Evolutionary conservation across 2,888 invertebrate genomes (phyloP).

Genomic region (Macrosiphum euphorbiae): DNA sequence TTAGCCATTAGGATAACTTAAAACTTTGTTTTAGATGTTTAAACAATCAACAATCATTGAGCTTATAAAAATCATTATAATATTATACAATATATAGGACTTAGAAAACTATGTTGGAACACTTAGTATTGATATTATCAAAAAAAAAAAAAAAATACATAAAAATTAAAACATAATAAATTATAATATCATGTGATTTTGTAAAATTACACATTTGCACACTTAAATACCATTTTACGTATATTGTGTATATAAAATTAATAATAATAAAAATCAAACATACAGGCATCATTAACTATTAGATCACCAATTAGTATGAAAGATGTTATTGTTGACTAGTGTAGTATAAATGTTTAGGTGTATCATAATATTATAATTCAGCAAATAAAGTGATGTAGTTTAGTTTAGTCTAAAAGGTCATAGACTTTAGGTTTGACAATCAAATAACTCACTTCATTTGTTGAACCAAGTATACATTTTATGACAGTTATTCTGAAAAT

Average conservation of each 20-base stretch:
- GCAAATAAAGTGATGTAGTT: constrained; percentile 11
- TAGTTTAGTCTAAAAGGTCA: not conserved
- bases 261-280: not conserved
- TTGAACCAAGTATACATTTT: constrained; percentile 5
- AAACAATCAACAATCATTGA: constrained; percentile 21
- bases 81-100: constrained; percentile 1
- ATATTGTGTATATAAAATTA: not conserved
- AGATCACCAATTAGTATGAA: constrained; percentile 52
- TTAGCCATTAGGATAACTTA: not conserved
- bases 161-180: constrained; percentile 33
- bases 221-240: constrained; percentile 29
- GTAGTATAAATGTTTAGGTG: constrained; percentile 27
- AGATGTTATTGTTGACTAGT: constrained; percentile 57
- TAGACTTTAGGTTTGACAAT: not conserved
- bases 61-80: constrained; percentile 10
- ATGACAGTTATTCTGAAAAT: constrained; percentile 24
- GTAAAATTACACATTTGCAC: constrained; percentile 19
- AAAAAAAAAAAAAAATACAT: constrained; percentile 19
- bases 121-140: not conserved
- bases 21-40: not conserved
- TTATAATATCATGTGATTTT: constrained; percentile 20
- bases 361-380: not conserved
- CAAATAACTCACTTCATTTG: not conserved
- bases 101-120: constrained; percentile 2
- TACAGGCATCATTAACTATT: constrained; percentile 31